phyloP scores from a whole-genome alignment of 64 coral and sea anemone species.

The Montipora efflorescens region DNA sequence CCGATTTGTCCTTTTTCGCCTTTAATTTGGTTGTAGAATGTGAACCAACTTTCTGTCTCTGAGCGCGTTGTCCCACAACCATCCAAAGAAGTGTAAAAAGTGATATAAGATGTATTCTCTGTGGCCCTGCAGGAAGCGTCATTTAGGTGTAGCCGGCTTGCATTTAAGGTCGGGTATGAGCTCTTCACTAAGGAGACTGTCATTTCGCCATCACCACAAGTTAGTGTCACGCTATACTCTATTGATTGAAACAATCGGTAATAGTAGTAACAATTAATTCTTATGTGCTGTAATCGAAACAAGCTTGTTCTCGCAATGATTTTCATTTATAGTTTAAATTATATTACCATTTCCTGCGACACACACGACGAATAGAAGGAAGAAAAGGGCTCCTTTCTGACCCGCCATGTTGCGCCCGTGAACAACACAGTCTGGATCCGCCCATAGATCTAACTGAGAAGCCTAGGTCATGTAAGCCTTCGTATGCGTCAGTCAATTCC shows the following conservation, averaged over 20 bases:
- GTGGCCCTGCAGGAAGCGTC: slow-evolving; percentile 31
- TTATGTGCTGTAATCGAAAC: not conserved
- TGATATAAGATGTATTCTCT: slow-evolving; percentile 30
- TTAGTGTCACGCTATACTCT: slow-evolving; percentile 60
- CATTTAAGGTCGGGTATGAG: slow-evolving; percentile 31
- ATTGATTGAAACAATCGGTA: not conserved
- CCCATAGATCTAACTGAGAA: too few species aligned
- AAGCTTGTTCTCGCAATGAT: too few species aligned
- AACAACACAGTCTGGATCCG: not conserved
- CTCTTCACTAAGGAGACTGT: slow-evolving; percentile 23
- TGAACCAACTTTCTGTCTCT: slow-evolving; percentile 40
- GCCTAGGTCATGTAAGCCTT: too few species aligned
- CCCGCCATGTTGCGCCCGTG: not conserved
- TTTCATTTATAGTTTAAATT: not conserved
- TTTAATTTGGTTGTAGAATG: slow-evolving; percentile 55
- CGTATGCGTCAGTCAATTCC: too few species aligned
- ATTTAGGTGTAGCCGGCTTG: slow-evolving; percentile 33
- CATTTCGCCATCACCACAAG: slow-evolving; percentile 47
- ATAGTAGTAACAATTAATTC: not conserved
- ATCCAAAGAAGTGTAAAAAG: slow-evolving; percentile 49
- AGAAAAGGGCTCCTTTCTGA: not conserved
- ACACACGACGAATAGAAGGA: not conserved
- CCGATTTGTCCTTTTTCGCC: not conserved
- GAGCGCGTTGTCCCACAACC: slow-evolving; percentile 50
- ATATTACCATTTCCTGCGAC: not conserved